Conservation (phyloP, 2,888 invertebrate species). For the Drosophila mulleri region DNA sequence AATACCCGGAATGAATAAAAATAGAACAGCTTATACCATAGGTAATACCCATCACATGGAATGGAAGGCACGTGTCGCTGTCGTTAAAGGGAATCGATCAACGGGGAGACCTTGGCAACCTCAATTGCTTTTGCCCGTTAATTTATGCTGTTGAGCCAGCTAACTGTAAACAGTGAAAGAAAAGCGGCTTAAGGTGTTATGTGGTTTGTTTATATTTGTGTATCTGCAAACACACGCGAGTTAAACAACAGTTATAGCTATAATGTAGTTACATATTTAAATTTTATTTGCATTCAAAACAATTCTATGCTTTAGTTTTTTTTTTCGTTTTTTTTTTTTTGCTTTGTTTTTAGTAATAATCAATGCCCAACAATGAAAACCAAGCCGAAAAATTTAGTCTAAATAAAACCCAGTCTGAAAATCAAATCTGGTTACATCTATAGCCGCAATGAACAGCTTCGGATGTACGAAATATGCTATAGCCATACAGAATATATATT, state of each 20-base stretch:
- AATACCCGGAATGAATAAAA: not conserved
- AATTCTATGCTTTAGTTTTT: slow-evolving; percentile 33
- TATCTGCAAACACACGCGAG: not conserved
- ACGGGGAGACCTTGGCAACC: slow-evolving; percentile 31
- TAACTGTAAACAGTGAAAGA: slow-evolving; percentile 10
- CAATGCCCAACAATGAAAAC: slow-evolving; percentile 73
- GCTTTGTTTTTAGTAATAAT: slow-evolving; percentile 40
- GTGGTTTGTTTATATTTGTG: not conserved
- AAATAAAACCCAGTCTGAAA: slow-evolving; percentile 47
- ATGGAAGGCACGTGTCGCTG: slow-evolving; percentile 33
- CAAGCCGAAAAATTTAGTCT: slow-evolving; percentile 56
- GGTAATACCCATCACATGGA: slow-evolving; percentile 17
- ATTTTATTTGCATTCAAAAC: slow-evolving; percentile 67
- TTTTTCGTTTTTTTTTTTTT: slow-evolving; percentile 1
- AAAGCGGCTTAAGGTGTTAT: slow-evolving; percentile 35
- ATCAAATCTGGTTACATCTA: slow-evolving; percentile 23
- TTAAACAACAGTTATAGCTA: slow-evolving; percentile 24
- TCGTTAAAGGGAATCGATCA: slow-evolving; percentile 30
- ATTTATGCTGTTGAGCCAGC: slow-evolving; percentile 19
- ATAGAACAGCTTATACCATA: slow-evolving; percentile 18
- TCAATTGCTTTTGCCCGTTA: slow-evolving; percentile 24
- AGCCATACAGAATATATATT: slow-evolving; percentile 31
- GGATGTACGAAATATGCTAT: slow-evolving; percentile 25
- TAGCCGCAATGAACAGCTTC: slow-evolving; percentile 42
- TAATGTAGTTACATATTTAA: slow-evolving; percentile 58